Evolutionary conservation across 2,888 invertebrate genomes (phyloP), one percentile per base, ranked within the genome.

Genomic region (Mesorhabditis sp.): DNA sequence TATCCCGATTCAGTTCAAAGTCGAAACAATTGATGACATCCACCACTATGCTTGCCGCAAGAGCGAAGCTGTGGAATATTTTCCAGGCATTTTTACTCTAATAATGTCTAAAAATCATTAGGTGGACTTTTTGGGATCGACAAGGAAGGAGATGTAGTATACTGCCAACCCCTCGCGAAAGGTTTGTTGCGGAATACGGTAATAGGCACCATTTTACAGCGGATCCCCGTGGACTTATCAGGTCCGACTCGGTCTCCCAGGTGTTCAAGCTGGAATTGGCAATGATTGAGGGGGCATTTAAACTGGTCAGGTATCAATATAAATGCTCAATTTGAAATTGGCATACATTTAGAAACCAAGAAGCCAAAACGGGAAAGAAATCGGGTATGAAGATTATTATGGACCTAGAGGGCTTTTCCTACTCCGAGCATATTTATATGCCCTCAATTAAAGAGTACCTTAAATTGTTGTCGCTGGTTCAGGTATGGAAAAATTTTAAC

Each of bases 371-470:
- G 1, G 69, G 70, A 13, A 68, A 65, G 7, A 81, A 83, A 68
- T 70, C 81, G 43, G 83, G 83, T 68, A 74, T 80, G 43, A 75
- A 75, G 45, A 77, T 83, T 13, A 77, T 84, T 58, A 76, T 84
- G 70, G 83, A 83, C 70, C 70, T 83, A 62, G 82, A 82, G 15
- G 82, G 82, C 7, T 84, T 83, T 70, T 75, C 70, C 67, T 50
- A 50, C 58, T 79, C 74, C 73, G 83, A 83, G 66, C 73, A 80
- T 41, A 63, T 83, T 7, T 77, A 76, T 71, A 77, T 78, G 41
- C 77, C 80, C 28, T 74, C 79, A 43, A 67, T 83, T 13, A 80
- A 79, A 70, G 74, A 78, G 41, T 83, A 83, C 74, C 67, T 81
- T 70, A 76, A 75, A 62, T 63, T 84, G 62, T 73, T 83, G 41